A percentile compares a stretch with the other conserved stretches of the same genome.
phyloP scores from a whole-genome alignment of 2,797 vertebrate species.

The Enteromius paludinosus region DNA sequence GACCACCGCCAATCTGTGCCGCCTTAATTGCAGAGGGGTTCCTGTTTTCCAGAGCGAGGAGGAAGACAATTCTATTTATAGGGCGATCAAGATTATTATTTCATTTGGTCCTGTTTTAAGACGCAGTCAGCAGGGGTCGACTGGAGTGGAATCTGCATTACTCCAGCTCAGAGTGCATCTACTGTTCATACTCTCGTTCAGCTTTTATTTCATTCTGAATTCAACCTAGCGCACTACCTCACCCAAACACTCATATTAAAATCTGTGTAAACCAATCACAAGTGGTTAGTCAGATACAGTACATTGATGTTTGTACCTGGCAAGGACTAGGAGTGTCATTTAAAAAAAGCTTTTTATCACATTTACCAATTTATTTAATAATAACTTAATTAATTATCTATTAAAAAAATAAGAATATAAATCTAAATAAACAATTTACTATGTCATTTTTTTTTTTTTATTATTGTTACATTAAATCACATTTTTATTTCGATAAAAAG shows the following conservation, averaged over 20 bases:
- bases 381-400: background rate
- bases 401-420: background rate
- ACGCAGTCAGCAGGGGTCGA: background rate
- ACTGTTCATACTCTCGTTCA: background rate
- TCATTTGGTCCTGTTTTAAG: slow-evolving; percentile 27
- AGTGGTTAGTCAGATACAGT: background rate
- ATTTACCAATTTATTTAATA: background rate
- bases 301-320: background rate
- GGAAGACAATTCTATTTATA: slow-evolving; percentile 39
- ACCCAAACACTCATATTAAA: background rate
- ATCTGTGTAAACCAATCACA: background rate
- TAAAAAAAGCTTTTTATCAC: background rate
- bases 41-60: slow-evolving; percentile 31
- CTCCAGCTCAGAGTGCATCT: background rate
- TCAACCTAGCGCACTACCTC: background rate
- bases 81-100: slow-evolving; percentile 42
- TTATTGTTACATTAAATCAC: background rate
- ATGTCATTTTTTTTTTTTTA: background rate
- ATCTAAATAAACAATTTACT: background rate
- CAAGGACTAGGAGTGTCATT: background rate
- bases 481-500: background rate
- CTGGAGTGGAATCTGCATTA: background rate
- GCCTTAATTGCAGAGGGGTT: slow-evolving; percentile 44
- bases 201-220: background rate
- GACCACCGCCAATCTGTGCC: slow-evolving; percentile 31